These are phyloP conservation scores for Antheraea yamamai DNA, from an alignment of 2,888 invertebrate species.

Conservation along the genomic window DNA sequence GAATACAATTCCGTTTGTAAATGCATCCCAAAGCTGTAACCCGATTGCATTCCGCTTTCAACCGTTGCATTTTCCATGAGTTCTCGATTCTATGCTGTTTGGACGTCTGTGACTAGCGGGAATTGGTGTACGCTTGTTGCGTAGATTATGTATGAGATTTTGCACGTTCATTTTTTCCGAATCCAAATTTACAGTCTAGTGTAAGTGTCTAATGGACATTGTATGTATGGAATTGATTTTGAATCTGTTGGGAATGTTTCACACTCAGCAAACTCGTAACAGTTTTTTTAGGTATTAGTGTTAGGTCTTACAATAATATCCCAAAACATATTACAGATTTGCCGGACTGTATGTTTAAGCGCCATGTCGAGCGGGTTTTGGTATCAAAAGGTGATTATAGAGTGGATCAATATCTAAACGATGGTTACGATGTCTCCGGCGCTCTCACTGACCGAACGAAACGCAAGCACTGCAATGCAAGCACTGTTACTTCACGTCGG, in stretches of 20 bases:
- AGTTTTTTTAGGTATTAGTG: too few species aligned
- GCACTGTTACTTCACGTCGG: too few species aligned
- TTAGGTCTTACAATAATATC: too few species aligned
- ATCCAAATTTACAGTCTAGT: conserved; percentile 52
- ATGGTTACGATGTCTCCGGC: too few species aligned
- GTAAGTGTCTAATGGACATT: conserved; percentile 70
- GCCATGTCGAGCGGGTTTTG: too few species aligned
- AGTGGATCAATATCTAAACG: too few species aligned
- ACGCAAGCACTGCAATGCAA: too few species aligned
- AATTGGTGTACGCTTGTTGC: conserved; percentile 72
- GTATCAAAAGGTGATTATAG: too few species aligned
- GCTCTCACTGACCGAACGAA: too few species aligned
- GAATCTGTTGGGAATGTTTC: conserved; percentile 19
- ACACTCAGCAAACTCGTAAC: too few species aligned
- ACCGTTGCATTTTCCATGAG: conserved; percentile 73
- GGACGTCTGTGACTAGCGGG: conserved; percentile 66
- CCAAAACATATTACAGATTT: too few species aligned
- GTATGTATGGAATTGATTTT: conserved; percentile 34
- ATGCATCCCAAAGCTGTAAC: conserved; percentile 62
- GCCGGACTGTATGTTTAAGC: too few species aligned
- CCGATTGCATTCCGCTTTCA: conserved; percentile 76
- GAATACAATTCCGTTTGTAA: conserved; percentile 52
- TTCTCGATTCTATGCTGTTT: conserved; percentile 55
- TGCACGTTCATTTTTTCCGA: conserved; percentile 70
- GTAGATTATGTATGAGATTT: conserved; percentile 76